Conservation (phyloP, 1,140 invertebrate species). For the Aphelinus atriplicis region DNA sequence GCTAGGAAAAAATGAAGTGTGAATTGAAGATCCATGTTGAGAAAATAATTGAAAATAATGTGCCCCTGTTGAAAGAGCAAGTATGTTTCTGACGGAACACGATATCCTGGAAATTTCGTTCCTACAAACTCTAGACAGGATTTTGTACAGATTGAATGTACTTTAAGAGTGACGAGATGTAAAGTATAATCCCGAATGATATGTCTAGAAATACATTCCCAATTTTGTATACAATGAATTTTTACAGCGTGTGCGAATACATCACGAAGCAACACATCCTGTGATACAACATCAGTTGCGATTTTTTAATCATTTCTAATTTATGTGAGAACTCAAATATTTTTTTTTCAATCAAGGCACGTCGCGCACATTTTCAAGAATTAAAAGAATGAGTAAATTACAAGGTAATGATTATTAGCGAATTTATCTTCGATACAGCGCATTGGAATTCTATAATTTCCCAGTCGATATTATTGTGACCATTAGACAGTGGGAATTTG, state of each 20-base stretch:
- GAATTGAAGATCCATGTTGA: constrained; percentile 2
- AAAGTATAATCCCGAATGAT: constrained; percentile 2
- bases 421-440: background rate
- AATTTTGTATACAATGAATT: constrained; percentile 55
- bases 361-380: constrained; percentile 3
- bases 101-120: constrained; percentile 8
- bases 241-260: constrained; percentile 42
- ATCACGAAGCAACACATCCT: constrained; percentile 20
- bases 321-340: background rate
- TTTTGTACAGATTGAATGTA: constrained; percentile 17
- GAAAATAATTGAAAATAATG: constrained; percentile 3
- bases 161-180: constrained; percentile 12
- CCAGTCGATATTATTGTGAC: background rate
- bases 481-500: too few relatives aligned
- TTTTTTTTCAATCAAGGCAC: background rate
- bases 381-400: background rate
- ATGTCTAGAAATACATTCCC: constrained; percentile 57
- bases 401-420: background rate
- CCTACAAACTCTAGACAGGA: background rate
- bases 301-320: background rate
- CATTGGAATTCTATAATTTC: constrained; percentile 16
- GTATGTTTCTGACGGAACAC: background rate
- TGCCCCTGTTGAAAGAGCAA: constrained; percentile 1
- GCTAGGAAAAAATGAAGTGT: background rate
- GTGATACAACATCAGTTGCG: constrained; percentile 31